Evolutionary conservation across 2,113 vertebrate species (phyloP), one percentile per base, ranked within the genome.

Genomic region (Ophthalmolycus amberensis): DNA sequence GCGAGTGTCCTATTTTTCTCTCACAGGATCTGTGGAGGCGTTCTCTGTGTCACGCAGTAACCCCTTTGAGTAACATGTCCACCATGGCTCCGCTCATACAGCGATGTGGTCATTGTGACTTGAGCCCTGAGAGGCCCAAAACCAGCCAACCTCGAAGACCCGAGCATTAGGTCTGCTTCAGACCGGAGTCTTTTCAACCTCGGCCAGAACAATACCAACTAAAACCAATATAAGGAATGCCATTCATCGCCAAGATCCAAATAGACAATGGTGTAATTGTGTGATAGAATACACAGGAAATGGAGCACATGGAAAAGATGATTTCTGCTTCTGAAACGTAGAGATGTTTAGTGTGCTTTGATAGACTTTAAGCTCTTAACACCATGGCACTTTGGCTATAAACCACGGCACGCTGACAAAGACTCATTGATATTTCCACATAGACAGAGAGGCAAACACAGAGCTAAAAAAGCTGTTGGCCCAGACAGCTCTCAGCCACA

Each of bases 111-210:
- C 91, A 90, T 93, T 92, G 90, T 93, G 82, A 77, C 78, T 48
- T 59, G 65, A 86, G 85, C 79, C 82, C 87, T 59, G 65, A 88
- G 85, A 88, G 88, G 86, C 87, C 87, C 85, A 75, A 73, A 91
- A 83, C 40, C 92, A 91, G 87, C 86, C 92, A 90, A 89, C 93
- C 93, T 80, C 82, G 82, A 89, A 91, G 87, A 92, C 81, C 84
- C 34, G 10, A 75, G 82, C 83, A 90, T 93, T 85, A 85, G 86
- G 89, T 86, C 85, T 16, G 76, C 79, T 87, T 91, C 86, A 89
- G 72, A 82, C 80, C 63, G 16, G 34, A 79, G 71, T 78, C 89
- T 89, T 91, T 94, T 92, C 86, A 91, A 83, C 85, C 63, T 87
- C 65, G 75, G 74, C 82, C 75, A 87, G 77, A 79, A 88, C 75